Conservation (phyloP, 2,888 invertebrate species). For the Drosophila subsilvestris region DNA sequence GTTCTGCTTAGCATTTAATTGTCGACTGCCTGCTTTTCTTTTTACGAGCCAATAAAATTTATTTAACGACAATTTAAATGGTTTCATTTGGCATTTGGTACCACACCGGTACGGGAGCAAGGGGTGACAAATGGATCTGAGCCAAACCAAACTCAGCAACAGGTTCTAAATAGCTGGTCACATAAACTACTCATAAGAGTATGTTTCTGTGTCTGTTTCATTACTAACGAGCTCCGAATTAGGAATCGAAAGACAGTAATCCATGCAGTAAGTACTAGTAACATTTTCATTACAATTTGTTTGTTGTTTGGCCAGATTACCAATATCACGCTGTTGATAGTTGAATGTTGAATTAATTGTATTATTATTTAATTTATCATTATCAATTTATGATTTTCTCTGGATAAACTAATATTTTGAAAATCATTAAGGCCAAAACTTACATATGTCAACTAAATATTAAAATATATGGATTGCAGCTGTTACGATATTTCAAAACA, state of each 20-base stretch:
- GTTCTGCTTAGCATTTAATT: conserved; percentile 77
- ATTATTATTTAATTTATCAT: no score
- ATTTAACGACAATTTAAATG: conserved; percentile 81
- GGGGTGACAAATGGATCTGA: conserved; percentile 11
- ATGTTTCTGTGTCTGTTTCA: conserved; percentile 21
- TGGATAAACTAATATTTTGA: no score
- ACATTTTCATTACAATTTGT: no score
- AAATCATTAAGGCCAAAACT: no score
- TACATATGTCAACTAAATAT: no score
- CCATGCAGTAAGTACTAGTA: neutral
- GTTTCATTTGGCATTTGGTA: conserved; percentile 56
- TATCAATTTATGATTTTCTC: no score
- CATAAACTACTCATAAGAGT: neutral
- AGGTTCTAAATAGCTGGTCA: conserved; percentile 35
- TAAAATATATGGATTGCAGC: no score
- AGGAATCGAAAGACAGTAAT: neutral
- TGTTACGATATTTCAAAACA: no score
- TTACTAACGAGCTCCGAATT: conserved; percentile 8
- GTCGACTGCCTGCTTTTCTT: conserved; percentile 60
- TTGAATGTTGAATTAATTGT: no score
- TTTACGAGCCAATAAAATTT: conserved; percentile 80
- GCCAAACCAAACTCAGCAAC: conserved; percentile 24
- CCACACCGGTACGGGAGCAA: neutral
- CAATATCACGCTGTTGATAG: no score
- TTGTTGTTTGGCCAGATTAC: no score